These are phyloP conservation scores for Melieria crassipennis DNA, from an alignment of 2,888 invertebrate species.

Conservation along the genomic window DNA sequence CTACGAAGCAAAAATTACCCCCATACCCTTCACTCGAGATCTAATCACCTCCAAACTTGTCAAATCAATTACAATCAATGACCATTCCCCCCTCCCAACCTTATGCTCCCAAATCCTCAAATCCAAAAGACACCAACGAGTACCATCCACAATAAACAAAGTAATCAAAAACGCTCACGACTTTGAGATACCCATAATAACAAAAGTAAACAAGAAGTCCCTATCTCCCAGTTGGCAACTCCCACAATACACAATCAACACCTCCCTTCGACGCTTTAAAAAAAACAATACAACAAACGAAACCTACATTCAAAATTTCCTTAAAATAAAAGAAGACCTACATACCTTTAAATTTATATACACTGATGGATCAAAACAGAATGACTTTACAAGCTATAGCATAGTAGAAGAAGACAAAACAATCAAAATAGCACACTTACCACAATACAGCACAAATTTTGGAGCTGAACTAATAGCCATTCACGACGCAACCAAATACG, in stretches of 20 bases:
- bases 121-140: background rate
- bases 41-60: conserved; percentile 17
- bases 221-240: background rate
- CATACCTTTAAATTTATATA: conserved; percentile 7
- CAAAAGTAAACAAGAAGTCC: background rate
- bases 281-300: background rate
- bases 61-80: background rate
- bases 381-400: background rate
- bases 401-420: background rate
- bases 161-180: background rate
- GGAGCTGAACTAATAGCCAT: conserved; percentile 5
- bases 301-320: background rate
- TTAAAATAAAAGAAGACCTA: background rate
- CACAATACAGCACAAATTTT: background rate
- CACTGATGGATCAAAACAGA: conserved; percentile 5
- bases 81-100: background rate
- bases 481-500: conserved; percentile 2
- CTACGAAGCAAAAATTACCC: conserved; percentile 20
- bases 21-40: conserved; percentile 13
- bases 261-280: background rate
- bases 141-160: background rate
- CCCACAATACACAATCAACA: background rate
- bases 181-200: background rate
- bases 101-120: background rate
- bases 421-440: background rate